These are phyloP conservation scores for Clarias macrocephalus DNA, from an alignment of 2,113 vertebrate species.

Conservation along the genomic window DNA sequence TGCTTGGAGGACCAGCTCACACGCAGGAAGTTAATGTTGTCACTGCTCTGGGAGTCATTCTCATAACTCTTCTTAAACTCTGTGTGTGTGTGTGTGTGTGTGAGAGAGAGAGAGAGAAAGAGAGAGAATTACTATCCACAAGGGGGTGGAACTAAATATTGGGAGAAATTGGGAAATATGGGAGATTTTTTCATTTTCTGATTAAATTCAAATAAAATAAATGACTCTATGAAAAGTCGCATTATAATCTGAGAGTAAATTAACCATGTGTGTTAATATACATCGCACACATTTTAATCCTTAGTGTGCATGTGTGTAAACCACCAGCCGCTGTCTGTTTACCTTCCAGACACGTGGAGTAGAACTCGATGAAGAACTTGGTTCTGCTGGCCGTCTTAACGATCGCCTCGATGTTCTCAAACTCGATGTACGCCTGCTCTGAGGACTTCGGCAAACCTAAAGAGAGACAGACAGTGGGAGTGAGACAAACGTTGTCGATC, in stretches of 20 bases:
- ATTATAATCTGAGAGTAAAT: neutral
- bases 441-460: conserved; percentile 90
- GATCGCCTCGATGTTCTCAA: conserved; percentile 93
- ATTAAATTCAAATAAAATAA: neutral
- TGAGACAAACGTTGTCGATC: neutral
- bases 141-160: neutral
- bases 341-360: conserved; percentile 96
- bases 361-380: conserved; percentile 98
- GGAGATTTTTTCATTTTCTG: neutral
- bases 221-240: neutral
- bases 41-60: conserved; percentile 94
- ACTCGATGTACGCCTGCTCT: conserved; percentile 94
- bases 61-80: conserved; percentile 97
- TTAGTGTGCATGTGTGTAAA: neutral
- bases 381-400: conserved; percentile 95
- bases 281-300: neutral
- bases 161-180: no score
- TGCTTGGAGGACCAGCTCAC: conserved; percentile 95
- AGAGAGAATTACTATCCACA: neutral
- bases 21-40: conserved; percentile 95
- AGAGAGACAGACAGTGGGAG: neutral
- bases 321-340: neutral
- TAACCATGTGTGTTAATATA: neutral
- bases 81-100: conserved; percentile 50
- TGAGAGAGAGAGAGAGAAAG: neutral